phyloP scores from a whole-genome alignment of 2,797 vertebrate species.

The Sandelia bainsii region DNA sequence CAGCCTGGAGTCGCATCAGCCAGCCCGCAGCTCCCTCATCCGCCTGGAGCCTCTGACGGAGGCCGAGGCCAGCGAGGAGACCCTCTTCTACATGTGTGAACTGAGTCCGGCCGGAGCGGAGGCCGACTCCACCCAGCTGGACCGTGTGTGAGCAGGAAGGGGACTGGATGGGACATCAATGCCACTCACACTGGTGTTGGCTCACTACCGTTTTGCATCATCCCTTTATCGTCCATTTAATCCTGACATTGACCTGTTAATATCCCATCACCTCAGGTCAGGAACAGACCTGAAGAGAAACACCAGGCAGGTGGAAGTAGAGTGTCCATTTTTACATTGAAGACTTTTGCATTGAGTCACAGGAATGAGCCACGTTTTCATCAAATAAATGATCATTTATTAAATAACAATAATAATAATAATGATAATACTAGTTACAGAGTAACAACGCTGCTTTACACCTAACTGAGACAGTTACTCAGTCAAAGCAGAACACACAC shows the following conservation, averaged over 20 bases:
- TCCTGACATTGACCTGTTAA: not conserved
- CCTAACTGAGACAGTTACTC: not conserved
- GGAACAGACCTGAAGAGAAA: not conserved
- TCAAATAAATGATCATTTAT: not conserved
- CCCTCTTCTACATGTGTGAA: slow-evolving; percentile 94
- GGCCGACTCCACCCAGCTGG: slow-evolving; percentile 82
- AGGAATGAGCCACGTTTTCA: not conserved
- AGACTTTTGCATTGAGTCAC: slow-evolving; percentile 4
- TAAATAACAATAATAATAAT: not conserved
- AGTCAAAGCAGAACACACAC: slow-evolving; percentile 1
- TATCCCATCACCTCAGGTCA: not conserved
- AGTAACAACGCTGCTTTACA: not conserved
- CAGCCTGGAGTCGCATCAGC: slow-evolving; percentile 72
- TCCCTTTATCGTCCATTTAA: not conserved
- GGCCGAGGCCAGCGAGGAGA: slow-evolving; percentile 92
- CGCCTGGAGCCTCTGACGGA: slow-evolving; percentile 95
- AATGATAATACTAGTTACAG: not conserved
- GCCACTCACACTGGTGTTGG: not conserved
- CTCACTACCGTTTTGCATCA: not conserved
- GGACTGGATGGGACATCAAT: not conserved
- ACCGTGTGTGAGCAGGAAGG: slow-evolving; percentile 63
- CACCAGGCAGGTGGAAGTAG: not conserved
- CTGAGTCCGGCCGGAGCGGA: slow-evolving; percentile 86
- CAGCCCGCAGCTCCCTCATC: slow-evolving; percentile 90
- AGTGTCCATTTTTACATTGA: slow-evolving; percentile 8